phyloP scores from a whole-genome alignment of 2,797 vertebrate species.

The Tapirus indicus region DNA sequence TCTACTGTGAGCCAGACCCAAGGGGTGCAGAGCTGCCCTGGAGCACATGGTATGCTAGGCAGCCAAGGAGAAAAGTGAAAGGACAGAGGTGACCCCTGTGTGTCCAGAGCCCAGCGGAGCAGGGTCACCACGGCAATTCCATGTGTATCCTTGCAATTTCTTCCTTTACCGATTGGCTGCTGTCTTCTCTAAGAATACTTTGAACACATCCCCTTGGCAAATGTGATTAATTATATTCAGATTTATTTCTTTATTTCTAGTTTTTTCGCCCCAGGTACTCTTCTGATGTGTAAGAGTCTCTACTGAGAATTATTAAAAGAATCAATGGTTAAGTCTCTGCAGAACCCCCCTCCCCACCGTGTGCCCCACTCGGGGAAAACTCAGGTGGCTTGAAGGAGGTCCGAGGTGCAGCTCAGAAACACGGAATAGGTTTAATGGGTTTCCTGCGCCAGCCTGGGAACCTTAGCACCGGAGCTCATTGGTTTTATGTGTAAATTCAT shows the following conservation, averaged over 20 bases:
- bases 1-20: background rate
- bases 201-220: background rate
- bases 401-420: background rate
- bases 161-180: background rate
- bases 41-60: background rate
- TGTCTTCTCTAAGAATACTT: conserved; percentile 46
- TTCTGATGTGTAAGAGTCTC: conserved; percentile 3
- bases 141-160: background rate
- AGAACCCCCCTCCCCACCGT: background rate
- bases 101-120: background rate
- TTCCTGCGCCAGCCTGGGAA: background rate
- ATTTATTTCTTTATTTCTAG: conserved; percentile 45
- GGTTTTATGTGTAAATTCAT: background rate
- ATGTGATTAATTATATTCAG: conserved; percentile 14
- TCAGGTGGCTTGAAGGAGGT: background rate
- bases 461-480: background rate
- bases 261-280: background rate
- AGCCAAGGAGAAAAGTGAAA: background rate
- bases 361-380: background rate
- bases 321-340: background rate
- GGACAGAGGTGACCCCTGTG: background rate
- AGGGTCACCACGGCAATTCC: background rate
- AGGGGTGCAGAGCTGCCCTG: background rate
- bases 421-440: background rate
- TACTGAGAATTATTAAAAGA: conserved; percentile 38